Percentiles rank a stretch among this genome's conserved stretches.
These are phyloP conservation scores for Gallinago undulata DNA, from an alignment of 2,113 vertebrate genomes.

Conservation along the genomic window DNA sequence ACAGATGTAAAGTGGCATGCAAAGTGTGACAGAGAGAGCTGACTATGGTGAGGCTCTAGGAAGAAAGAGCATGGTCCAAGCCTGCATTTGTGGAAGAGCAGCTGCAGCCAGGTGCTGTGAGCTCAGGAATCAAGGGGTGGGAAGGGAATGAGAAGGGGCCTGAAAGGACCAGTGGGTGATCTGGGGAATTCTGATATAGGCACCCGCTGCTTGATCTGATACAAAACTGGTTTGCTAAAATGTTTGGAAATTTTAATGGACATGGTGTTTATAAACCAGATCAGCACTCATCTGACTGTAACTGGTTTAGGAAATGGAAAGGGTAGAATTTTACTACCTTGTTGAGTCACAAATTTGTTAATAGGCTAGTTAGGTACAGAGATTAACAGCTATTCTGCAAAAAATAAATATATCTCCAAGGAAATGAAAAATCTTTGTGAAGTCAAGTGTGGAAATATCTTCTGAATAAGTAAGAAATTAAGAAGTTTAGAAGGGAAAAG, in stretches of 20 bases:
- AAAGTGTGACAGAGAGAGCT: not conserved
- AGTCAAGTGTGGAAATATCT: not conserved
- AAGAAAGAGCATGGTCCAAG: not conserved
- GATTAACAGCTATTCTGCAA: not conserved
- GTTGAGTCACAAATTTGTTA: not conserved
- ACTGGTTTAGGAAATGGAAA: not conserved
- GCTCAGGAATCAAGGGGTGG: not conserved
- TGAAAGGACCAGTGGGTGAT: not conserved
- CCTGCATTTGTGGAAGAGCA: not conserved
- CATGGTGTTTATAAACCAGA: not conserved
- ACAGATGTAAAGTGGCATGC: not conserved
- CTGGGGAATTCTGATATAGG: not conserved
- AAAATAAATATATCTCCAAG: not conserved
- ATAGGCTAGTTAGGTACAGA: not conserved
- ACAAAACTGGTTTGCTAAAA: not conserved
- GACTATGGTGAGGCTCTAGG: not conserved
- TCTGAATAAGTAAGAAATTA: slow-evolving; percentile 31
- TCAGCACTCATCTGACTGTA: not conserved
- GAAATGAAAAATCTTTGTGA: not conserved
- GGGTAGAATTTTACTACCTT: not conserved
- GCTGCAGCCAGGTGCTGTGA: not conserved
- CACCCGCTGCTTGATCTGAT: not conserved
- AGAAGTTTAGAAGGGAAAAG: slow-evolving; percentile 12
- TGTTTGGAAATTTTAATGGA: not conserved
- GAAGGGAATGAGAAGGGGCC: not conserved